phyloP scores from a whole-genome alignment of 2,797 vertebrate genomes.

The Dallia pectoralis region DNA sequence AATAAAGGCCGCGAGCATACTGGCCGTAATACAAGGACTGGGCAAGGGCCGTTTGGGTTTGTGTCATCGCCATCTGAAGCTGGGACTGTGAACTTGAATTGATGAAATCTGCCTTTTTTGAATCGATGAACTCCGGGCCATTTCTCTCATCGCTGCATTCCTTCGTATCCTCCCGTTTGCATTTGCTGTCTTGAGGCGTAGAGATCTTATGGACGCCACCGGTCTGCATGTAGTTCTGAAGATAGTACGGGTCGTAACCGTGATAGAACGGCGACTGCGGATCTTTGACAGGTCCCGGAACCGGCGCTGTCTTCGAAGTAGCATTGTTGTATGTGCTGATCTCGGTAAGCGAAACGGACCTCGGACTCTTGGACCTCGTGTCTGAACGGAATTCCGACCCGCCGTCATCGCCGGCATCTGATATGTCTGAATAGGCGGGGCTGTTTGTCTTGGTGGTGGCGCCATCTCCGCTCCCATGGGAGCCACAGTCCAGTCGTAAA shows the following conservation, averaged over 20 bases:
- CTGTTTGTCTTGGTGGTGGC: conserved; percentile 87
- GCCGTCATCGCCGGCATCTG: conserved; percentile 92
- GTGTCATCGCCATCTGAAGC: conserved; percentile 93
- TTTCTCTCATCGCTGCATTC: conserved; percentile 85
- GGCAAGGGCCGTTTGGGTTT: conserved; percentile 93
- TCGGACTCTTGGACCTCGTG: conserved; percentile 78
- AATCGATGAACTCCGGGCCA: conserved; percentile 66
- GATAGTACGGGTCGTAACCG: conserved; percentile 92
- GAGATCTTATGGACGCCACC: conserved; percentile 55
- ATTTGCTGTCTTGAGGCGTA: conserved; percentile 77
- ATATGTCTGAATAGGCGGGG: conserved; percentile 97
- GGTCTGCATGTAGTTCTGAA: conserved; percentile 88
- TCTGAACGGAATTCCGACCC: conserved; percentile 90
- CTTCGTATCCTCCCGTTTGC: conserved; percentile 85
- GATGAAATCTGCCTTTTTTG: conserved; percentile 65
- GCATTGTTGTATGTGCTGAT: conserved; percentile 75
- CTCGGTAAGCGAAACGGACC: conserved; percentile 74
- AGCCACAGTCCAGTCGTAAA: conserved; percentile 83
- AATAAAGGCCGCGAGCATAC: conserved; percentile 93
- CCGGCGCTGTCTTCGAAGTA: conserved; percentile 78
- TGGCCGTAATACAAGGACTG: conserved; percentile 98
- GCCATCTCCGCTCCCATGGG: conserved; percentile 82
- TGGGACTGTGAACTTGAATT: conserved; percentile 82
- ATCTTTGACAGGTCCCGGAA: conserved; percentile 81
- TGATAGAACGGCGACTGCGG: conserved; percentile 90